phyloP scores from a whole-genome alignment of 2,888 invertebrate species.

The Synanthedon formicaeformis region DNA sequence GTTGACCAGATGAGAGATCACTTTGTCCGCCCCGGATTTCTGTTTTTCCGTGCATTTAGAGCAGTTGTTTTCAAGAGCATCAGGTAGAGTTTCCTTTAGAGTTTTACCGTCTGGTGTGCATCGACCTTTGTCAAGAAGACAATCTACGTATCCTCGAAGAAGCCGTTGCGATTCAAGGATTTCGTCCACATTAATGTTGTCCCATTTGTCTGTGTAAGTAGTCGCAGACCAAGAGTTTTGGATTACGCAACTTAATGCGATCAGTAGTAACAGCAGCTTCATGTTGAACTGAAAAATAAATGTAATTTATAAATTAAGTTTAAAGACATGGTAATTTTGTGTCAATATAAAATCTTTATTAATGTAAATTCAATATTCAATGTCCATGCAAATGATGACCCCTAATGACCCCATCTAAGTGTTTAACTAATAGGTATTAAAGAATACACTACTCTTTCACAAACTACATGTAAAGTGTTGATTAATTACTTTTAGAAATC shows the following conservation, averaged over 20 bases:
- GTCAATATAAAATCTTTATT: too few relatives aligned
- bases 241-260: constrained; percentile 40
- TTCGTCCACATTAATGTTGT: constrained; percentile 76
- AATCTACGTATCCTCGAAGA: constrained; percentile 76
- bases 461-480: too few relatives aligned
- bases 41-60: constrained; percentile 76
- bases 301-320: neutral
- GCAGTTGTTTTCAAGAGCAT: constrained; percentile 78
- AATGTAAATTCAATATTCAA: too few relatives aligned
- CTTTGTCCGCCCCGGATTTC: constrained; percentile 69
- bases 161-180: constrained; percentile 75
- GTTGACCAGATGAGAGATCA: constrained; percentile 76
- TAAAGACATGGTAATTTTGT: neutral
- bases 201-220: constrained; percentile 77
- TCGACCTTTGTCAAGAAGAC: constrained; percentile 73
- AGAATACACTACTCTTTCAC: too few relatives aligned
- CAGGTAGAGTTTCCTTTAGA: constrained; percentile 73
- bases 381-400: too few relatives aligned
- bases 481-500: too few relatives aligned
- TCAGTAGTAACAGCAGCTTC: constrained; percentile 42
- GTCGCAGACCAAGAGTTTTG: constrained; percentile 39
- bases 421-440: too few relatives aligned
- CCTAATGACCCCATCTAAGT: too few relatives aligned
- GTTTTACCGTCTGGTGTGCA: constrained; percentile 78
- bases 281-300: constrained; percentile 23